Base-by-base conservation (phyloP, 2,797 vertebrate species). In the Nyctibius grandis region DNA sequence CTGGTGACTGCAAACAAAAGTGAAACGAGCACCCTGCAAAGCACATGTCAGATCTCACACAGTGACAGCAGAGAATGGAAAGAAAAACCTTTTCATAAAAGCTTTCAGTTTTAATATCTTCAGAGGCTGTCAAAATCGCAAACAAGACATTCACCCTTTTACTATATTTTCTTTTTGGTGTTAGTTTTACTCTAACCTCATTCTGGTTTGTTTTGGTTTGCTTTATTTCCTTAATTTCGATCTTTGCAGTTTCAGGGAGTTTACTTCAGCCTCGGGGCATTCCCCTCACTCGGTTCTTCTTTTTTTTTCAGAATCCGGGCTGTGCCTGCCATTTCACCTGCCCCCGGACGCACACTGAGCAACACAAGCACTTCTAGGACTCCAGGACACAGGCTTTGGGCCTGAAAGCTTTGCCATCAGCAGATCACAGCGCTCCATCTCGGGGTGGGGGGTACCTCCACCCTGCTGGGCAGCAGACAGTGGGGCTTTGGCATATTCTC, bases 191-290 rank as follows among this genome's bases (percentile, higher is more conserved):
- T 89, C 68, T 81, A 85, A 50, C 70, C 77, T 89, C 74, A 60
- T 53, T 54, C 53, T 75, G 45, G 45, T 79, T 95, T 89, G 60
- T 82, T 95, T 95, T 88, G 54, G 67, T 74, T 89, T 68, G 53
- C 47, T 85, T 88, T 79, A 61, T 79, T 87, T 91, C 78, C 85
- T 63, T 88, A 54, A 59, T 78, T 74, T 91, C 28, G 1, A 48
- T 44, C 36, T 89, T 61, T 20, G 15, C 42, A 63, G 34, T 91
- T 93, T 74, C 6, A 33, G 34, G 67, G 56, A 63, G 57, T 67
- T 83, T 67, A 93, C 51, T 87, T 90, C 67, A 89, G 84, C 51
- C 45, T 33, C 53, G 64, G 80, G 72, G 68, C 56, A 64, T 68
- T 89, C 68, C 65, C 67, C 45, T 95, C 0, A 0, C 38, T 89